phyloP scores from a whole-genome alignment of 2,888 invertebrate genomes.

The Synanthedon myopaeformis region DNA sequence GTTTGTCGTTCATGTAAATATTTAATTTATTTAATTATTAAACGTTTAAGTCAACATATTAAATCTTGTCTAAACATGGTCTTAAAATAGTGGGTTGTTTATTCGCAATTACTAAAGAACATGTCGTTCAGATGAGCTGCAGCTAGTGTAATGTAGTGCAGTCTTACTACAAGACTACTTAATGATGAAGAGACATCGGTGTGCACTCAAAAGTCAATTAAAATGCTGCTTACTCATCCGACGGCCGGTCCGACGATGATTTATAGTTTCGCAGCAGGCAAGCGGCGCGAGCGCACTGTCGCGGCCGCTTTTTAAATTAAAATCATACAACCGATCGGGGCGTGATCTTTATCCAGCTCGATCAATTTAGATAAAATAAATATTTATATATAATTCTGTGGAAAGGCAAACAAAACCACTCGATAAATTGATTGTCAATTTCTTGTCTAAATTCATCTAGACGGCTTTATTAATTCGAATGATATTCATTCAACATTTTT shows the following conservation, averaged over 20 bases:
- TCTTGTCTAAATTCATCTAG: slow-evolving; percentile 14
- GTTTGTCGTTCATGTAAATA: too few species aligned
- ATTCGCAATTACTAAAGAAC: neutral
- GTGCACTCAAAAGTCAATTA: slow-evolving; percentile 65
- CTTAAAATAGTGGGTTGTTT: too few species aligned
- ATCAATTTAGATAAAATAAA: slow-evolving; percentile 72
- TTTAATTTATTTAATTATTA: too few species aligned
- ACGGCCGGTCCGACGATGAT: slow-evolving; percentile 46
- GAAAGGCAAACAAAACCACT: slow-evolving; percentile 64
- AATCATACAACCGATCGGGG: slow-evolving; percentile 49
- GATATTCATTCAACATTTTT: too few species aligned
- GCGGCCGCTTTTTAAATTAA: slow-evolving; percentile 63
- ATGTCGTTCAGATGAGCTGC: neutral
- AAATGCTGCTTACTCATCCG: slow-evolving; percentile 61
- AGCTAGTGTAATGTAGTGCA: slow-evolving; percentile 32
- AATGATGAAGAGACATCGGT: slow-evolving; percentile 48
- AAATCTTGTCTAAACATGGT: too few species aligned
- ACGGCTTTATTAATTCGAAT: too few species aligned
- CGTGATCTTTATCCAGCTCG: slow-evolving; percentile 64
- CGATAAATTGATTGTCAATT: slow-evolving; percentile 62
- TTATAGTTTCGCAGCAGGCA: slow-evolving; percentile 67
- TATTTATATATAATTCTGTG: slow-evolving; percentile 65
- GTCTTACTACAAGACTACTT: slow-evolving; percentile 29
- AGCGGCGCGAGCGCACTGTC: slow-evolving; percentile 51
- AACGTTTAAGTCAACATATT: too few species aligned